Evolutionary conservation across 2,113 vertebrate genomes (phyloP), one percentile per base, ranked within the genome.

Genomic region (Nematolebias whitei): DNA sequence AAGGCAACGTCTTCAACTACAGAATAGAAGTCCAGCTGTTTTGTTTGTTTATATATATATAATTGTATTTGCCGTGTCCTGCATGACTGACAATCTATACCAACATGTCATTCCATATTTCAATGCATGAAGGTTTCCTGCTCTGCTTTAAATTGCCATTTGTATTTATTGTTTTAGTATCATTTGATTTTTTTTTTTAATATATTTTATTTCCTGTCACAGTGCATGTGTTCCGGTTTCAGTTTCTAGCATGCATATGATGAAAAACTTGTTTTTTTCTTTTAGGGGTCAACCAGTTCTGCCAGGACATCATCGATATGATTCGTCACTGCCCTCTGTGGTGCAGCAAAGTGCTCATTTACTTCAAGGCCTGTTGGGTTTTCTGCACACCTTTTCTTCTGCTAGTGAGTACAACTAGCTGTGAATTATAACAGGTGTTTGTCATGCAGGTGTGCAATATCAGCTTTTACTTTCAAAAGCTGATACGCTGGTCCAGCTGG

Each of bases 291-390:
- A 93, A 93, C 82, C 93, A 94, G 86, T 94, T 94, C 60, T 94
- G 93, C 74, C 87, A 92, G 12, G 93, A 94, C 77, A 94, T 94
- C 20, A 29, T 93, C 38, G 93, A 94, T 47, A 94, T 94, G 93
- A 90, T 94, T 71, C 66, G 87, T 68, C 82, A 71, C 41, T 94
- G 92, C 5, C 93, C 93, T 12, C 83, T 91, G 4, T 94, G 93
- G 93, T 94, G 93, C 82, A 78, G 67, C 52, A 94, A 93, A 82
- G 50, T 93, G 63, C 82, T 94, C 64, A 53, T 91, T 35, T 94
- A 92, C 84, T 94, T 94, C 86, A 93, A 94, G 79, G 92, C 90
- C 22, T 94, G 93, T 85, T 94, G 93, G 93, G 88, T 90, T 20
- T 87, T 94, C 84, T 87, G 68, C 66, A 94, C 93, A 9, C 93